Percentiles rank a stretch among this genome's conserved stretches.
These are phyloP conservation scores for Cairina moschata DNA, from an alignment of 2,113 vertebrate genomes.

Conservation along the genomic window DNA sequence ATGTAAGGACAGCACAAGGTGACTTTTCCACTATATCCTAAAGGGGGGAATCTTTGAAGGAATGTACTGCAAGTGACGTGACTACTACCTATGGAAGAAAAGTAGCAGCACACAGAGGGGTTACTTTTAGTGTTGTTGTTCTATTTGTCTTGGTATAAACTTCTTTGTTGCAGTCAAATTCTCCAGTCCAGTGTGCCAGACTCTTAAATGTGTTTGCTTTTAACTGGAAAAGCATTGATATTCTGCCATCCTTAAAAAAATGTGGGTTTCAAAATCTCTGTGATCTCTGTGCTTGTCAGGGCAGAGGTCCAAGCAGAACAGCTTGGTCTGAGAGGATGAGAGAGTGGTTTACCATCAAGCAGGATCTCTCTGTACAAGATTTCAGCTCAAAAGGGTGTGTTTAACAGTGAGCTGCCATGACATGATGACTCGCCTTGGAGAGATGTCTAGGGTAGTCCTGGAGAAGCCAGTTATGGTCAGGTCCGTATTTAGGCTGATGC, in stretches of 20 bases:
- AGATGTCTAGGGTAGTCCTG: neutral
- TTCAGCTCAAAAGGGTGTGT: neutral
- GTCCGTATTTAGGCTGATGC: neutral
- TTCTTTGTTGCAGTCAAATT: neutral
- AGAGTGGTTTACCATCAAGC: neutral
- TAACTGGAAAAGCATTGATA: constrained; percentile 32
- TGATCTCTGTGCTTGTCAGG: neutral
- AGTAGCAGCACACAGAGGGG: neutral
- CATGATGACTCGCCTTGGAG: neutral
- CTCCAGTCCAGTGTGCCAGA: neutral
- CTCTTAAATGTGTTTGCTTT: neutral
- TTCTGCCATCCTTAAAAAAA: neutral
- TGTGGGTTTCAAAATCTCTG: neutral
- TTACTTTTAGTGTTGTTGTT: neutral
- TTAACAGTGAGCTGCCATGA: neutral
- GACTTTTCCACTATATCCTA: neutral
- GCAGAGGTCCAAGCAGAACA: neutral
- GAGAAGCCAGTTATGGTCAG: neutral
- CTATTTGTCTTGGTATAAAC: neutral
- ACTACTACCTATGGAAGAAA: neutral
- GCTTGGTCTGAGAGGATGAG: constrained; percentile 8
- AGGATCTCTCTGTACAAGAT: neutral
- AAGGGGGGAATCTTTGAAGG: neutral
- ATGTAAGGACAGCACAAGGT: neutral
- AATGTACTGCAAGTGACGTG: neutral